Conservation (phyloP, 2,888 invertebrate genomes). For the Macrostomum cliftonense region DNA sequence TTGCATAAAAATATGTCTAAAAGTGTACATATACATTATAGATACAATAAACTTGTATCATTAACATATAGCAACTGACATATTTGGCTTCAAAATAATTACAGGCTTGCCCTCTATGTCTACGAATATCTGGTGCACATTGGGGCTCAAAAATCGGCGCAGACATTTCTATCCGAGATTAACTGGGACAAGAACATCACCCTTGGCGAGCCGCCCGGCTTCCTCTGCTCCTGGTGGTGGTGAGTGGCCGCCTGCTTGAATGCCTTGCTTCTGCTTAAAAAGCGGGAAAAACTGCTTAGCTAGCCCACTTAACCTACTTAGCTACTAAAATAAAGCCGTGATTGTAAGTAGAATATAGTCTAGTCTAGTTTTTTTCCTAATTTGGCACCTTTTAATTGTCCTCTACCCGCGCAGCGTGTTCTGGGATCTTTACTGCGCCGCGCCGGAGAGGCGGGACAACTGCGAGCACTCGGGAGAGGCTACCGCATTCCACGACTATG, state of each 20-base stretch:
- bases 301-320: no score
- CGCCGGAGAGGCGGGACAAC: constrained; percentile 88
- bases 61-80: no score
- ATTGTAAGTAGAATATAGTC: no score
- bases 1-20: no score
- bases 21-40: no score
- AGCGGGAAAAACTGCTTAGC: no score
- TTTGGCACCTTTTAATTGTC: no score
- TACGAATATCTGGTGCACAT: constrained; percentile 97
- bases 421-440: constrained; percentile 98
- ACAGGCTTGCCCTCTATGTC: constrained; percentile 81
- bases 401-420: constrained; percentile 54
- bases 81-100: no score
- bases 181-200: constrained; percentile 99
- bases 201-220: constrained; percentile 89
- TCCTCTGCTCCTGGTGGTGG: constrained; percentile 99
- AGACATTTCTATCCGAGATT: constrained; percentile 85
- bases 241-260: constrained; percentile 40
- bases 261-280: no score
- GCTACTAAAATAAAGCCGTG: no score
- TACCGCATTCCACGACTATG: constrained; percentile 97
- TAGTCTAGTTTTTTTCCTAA: no score
- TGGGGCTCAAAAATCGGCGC: constrained; percentile 97
- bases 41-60: no score
- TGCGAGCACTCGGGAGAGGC: constrained; percentile 98